Percentiles rank a stretch among this genome's conserved stretches.
These are phyloP conservation scores for Acanthococcus lagerstroemiae DNA, from an alignment of 2,888 invertebrate species.

Conservation along the genomic window DNA sequence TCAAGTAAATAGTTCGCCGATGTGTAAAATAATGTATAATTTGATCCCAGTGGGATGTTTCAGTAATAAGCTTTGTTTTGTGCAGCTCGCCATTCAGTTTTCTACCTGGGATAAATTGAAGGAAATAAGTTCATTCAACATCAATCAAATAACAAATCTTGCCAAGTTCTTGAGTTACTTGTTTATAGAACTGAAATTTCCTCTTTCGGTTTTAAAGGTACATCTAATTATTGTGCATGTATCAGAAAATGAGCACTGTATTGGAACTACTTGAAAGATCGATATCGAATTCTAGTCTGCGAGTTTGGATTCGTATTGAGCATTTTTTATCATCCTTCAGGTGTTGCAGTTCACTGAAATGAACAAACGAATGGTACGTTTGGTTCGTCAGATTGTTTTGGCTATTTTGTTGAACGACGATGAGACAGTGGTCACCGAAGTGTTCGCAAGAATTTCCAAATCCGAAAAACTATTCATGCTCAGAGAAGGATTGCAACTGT, in stretches of 20 bases:
- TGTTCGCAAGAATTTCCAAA: slow-evolving; percentile 62
- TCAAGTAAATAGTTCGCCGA: slow-evolving; percentile 48
- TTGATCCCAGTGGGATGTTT: slow-evolving; percentile 17
- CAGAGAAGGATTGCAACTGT: slow-evolving; percentile 70
- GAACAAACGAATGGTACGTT: slow-evolving; percentile 64
- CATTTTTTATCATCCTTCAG: slow-evolving; percentile 49
- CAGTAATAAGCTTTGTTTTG: slow-evolving; percentile 32
- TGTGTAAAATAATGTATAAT: neutral
- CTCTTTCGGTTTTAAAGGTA: slow-evolving; percentile 78
- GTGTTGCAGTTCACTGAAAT: slow-evolving; percentile 78
- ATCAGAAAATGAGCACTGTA: too few relatives aligned
- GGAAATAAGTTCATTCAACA: slow-evolving; percentile 55
- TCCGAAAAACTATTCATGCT: slow-evolving; percentile 67
- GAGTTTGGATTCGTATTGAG: slow-evolving; percentile 37
- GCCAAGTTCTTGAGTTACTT: slow-evolving; percentile 68
- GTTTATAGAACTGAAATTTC: slow-evolving; percentile 64
- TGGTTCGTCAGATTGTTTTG: slow-evolving; percentile 67
- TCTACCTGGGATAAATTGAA: slow-evolving; percentile 87
- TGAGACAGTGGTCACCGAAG: slow-evolving; percentile 48
- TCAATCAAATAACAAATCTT: slow-evolving; percentile 59
- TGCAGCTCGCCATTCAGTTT: slow-evolving; percentile 75
- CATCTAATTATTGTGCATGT: slow-evolving; percentile 33
- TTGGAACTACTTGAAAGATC: too few relatives aligned
- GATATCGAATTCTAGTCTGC: neutral
- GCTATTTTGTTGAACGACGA: slow-evolving; percentile 59